Conservation (phyloP, 2,797 vertebrate species). For the Sparus aurata region DNA sequence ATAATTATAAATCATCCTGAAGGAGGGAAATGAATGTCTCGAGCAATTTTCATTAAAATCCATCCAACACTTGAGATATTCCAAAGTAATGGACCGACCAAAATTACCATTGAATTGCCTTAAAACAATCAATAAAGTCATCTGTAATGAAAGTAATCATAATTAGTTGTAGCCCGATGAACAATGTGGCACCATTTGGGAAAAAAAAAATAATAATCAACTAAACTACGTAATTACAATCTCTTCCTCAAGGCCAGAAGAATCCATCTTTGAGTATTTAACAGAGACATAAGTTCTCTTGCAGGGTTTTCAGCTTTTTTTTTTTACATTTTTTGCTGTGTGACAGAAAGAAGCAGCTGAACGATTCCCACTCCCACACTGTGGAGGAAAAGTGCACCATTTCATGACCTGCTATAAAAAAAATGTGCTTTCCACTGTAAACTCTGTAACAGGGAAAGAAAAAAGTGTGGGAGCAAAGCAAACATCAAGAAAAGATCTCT, state of each 20-base stretch:
- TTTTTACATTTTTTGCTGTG: background rate
- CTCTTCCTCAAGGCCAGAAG: background rate
- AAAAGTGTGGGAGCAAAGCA: conserved; percentile 20
- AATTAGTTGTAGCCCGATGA: conserved; percentile 1
- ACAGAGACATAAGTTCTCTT: background rate
- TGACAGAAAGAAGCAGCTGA: conserved; percentile 12
- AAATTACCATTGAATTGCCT: too few species aligned
- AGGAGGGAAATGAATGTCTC: background rate
- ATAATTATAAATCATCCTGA: background rate
- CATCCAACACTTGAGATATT: background rate
- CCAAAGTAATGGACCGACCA: too few species aligned
- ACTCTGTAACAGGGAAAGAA: background rate
- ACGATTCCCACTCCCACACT: background rate
- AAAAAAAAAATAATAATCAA: background rate
- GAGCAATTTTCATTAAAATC: background rate
- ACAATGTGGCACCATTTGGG: background rate
- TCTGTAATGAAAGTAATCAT: background rate
- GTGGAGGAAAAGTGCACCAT: conserved; percentile 20
- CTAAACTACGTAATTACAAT: background rate
- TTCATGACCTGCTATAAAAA: conserved; percentile 26
- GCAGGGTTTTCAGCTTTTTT: background rate
- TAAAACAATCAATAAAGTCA: background rate
- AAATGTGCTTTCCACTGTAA: conserved; percentile 28
- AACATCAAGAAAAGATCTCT: conserved; percentile 35
- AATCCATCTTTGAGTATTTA: background rate